Evolutionary conservation across 2,888 invertebrate genomes (phyloP).

Genomic region (Ormyrus rosae): DNA sequence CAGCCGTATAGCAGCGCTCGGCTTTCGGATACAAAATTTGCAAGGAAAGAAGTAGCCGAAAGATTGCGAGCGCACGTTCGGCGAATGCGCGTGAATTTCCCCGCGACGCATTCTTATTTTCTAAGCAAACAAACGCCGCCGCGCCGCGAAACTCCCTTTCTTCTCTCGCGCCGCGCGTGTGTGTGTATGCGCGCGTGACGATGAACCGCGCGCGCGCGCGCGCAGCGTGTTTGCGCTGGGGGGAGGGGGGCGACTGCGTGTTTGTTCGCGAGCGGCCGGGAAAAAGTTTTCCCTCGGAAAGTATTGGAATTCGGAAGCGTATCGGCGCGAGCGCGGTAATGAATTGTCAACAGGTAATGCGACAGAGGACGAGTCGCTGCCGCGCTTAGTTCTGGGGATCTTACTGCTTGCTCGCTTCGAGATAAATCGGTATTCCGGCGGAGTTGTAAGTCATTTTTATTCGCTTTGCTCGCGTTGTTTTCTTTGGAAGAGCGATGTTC

Average conservation of each 20-base stretch:
- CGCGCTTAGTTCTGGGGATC: background rate
- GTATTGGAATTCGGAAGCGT: conserved; percentile 34
- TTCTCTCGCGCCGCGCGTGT: background rate
- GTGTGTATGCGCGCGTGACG: background rate
- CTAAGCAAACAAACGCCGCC: conserved; percentile 18
- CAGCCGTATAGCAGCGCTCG: background rate
- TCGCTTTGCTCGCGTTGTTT: too few species aligned
- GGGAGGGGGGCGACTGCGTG: background rate
- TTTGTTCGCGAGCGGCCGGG: background rate
- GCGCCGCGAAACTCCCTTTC: conserved; percentile 14
- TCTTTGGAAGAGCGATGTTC: too few species aligned
- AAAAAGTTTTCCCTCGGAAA: conserved; percentile 13
- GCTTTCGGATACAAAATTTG: background rate
- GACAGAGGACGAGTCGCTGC: conserved; percentile 1
- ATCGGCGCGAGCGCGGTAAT: conserved; percentile 6
- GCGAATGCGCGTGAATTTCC: conserved; percentile 2
- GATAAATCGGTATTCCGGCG: too few species aligned
- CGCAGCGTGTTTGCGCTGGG: background rate
- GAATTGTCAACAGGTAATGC: conserved; percentile 29
- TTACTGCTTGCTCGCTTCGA: background rate
- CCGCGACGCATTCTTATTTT: conserved; percentile 29
- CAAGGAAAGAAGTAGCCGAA: background rate
- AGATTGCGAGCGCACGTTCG: background rate
- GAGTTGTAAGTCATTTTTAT: too few species aligned
- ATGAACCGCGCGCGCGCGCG: background rate